Evolutionary conservation across 2,113 vertebrate species (phyloP), one percentile per base, ranked within the genome.

Genomic region (Oncorhynchus nerka): DNA sequence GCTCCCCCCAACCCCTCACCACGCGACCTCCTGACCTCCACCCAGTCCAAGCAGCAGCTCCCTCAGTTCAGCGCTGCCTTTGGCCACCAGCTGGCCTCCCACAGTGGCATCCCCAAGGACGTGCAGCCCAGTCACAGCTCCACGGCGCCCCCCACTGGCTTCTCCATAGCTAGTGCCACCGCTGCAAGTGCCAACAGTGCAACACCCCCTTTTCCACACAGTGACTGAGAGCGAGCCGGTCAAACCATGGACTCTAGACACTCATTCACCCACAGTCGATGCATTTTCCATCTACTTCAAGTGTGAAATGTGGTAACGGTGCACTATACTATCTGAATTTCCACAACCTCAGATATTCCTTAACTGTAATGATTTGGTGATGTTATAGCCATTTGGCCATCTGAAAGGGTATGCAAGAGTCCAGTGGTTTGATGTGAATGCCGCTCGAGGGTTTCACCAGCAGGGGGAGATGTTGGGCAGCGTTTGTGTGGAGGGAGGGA

Each of bases 41-140:
- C 93, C 65, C 96, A 96, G 85, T 94, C 96, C 89, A 99, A 99
- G 90, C 97, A 96, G 75, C 97, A 98, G 86, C 97, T 99, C 89
- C 98, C 98, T 79, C 98, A 99, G 92, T 99, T 99, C 95, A 99
- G 97, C 66, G 96, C 98, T 28, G 97, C 96, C 93, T 99, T 99
- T 0, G 98, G 98, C 91, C 97, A 97, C 91, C 98, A 99, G 92
- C 91, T 99, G 95, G 95, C 95, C 89, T 95, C 97, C 81, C 98
- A 98, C 92, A 99, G 98, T 86, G 98, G 98, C 92, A 99, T 99
- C 91, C 98, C 97, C 70, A 99, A 99, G 94, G 98, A 99, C 89
- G 94, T 98, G 89, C 97, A 99, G 93, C 97, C 98, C 91, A 99
- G 96, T 95, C 98, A 99, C 95, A 99, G 98, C 90, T 99, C 98